Evolutionary conservation across 1,140 invertebrate genomes (phyloP).

Genomic region (Phthorimaea operculella): DNA sequence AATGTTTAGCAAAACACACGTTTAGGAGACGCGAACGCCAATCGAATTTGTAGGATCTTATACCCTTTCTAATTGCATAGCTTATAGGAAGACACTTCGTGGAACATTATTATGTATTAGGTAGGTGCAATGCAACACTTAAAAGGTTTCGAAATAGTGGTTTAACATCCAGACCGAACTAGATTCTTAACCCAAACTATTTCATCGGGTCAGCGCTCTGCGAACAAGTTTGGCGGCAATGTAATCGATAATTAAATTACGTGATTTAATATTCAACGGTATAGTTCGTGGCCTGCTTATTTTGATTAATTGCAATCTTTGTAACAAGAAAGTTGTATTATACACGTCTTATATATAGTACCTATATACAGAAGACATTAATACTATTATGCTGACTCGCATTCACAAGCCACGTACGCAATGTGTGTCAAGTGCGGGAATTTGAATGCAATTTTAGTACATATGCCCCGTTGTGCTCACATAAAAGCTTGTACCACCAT

Average conservation of each 20-base stretch:
- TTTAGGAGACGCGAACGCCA: too few relatives aligned
- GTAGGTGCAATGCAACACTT: too few relatives aligned
- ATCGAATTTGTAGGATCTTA: too few relatives aligned
- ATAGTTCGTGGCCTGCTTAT: slow-evolving; percentile 1
- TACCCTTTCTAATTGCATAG: too few relatives aligned
- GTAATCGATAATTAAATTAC: slow-evolving; percentile 10
- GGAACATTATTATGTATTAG: too few relatives aligned
- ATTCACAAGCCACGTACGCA: neutral
- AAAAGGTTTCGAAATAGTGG: slow-evolving; percentile 23
- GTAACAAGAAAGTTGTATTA: neutral
- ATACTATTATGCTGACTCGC: neutral
- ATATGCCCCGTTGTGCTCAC: neutral
- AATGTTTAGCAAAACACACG: too few relatives aligned
- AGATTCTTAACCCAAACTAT: slow-evolving; percentile 27
- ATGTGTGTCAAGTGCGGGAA: neutral
- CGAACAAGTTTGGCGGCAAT: slow-evolving; percentile 6
- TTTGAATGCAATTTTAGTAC: neutral
- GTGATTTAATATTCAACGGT: slow-evolving; percentile 2
- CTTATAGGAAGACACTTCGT: too few relatives aligned
- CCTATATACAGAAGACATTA: neutral
- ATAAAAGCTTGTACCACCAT: neutral
- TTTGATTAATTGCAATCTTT: slow-evolving; percentile 2
- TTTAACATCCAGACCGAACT: slow-evolving; percentile 25
- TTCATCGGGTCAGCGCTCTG: slow-evolving; percentile 9
- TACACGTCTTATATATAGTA: too few relatives aligned